phyloP scores from a whole-genome alignment of 2,888 invertebrate species.

The Steinernema hermaphroditum region DNA sequence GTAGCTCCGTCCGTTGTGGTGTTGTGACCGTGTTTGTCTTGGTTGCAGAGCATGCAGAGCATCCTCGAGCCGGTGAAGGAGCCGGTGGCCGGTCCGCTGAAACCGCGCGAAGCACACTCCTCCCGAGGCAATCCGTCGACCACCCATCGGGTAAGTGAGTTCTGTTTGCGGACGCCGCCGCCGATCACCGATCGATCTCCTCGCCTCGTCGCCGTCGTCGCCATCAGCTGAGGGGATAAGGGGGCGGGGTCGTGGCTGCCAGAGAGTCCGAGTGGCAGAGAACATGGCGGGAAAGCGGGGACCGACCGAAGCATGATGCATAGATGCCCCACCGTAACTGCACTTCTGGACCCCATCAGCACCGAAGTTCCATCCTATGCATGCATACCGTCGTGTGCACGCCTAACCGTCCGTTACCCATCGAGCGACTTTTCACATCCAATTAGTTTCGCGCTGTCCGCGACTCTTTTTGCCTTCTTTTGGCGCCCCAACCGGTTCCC shows the following conservation, averaged over 20 bases:
- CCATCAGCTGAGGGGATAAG: slow-evolving; percentile 7
- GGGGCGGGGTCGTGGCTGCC: slow-evolving; percentile 4
- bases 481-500: slow-evolving; percentile 15
- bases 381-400: too few relatives aligned
- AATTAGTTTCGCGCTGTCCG: slow-evolving; percentile 24
- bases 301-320: background rate
- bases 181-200: slow-evolving; percentile 26
- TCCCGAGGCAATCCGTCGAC: background rate
- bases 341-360: too few relatives aligned
- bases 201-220: slow-evolving; percentile 3
- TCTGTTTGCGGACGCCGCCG: slow-evolving; percentile 16
- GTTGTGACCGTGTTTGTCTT: slow-evolving; percentile 26
- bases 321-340: background rate
- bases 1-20: slow-evolving; percentile 1
- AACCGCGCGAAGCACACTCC: background rate
- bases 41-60: slow-evolving; percentile 29
- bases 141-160: slow-evolving; percentile 24
- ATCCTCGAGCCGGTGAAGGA: slow-evolving; percentile 1
- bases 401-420: slow-evolving; percentile 8
- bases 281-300: slow-evolving; percentile 27
- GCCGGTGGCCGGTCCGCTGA: background rate
- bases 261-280: slow-evolving; percentile 10
- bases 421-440: slow-evolving; percentile 27
- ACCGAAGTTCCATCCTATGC: too few relatives aligned
- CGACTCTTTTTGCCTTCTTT: slow-evolving; percentile 22